Conservation (phyloP, 2,113 vertebrate species). For the Sterna hirundo region DNA sequence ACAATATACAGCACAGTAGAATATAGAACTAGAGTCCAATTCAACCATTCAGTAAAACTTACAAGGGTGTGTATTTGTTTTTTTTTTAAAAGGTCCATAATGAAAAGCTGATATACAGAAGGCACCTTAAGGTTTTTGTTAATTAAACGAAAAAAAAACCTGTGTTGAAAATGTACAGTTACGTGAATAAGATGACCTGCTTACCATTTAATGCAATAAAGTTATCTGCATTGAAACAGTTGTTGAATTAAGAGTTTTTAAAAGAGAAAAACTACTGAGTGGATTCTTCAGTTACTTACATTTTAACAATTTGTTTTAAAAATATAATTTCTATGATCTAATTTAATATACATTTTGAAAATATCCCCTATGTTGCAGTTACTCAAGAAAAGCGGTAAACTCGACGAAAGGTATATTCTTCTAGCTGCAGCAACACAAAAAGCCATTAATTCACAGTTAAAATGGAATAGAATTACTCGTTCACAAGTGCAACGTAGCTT, state of each 20-base stretch:
- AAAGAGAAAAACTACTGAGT: background rate
- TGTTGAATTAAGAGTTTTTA: background rate
- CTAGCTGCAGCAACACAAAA: conserved; percentile 37
- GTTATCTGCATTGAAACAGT: background rate
- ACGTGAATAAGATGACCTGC: background rate
- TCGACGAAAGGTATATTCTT: conserved; percentile 3
- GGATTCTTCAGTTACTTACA: background rate
- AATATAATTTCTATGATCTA: conserved; percentile 34
- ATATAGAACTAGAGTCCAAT: background rate
- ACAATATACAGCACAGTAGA: background rate
- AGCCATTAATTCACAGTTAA: conserved; percentile 52
- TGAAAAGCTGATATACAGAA: conserved; percentile 26
- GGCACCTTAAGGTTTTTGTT: conserved; percentile 26
- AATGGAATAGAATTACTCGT: conserved; percentile 24
- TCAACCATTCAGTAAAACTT: background rate
- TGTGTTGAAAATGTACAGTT: background rate
- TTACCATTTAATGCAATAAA: background rate
- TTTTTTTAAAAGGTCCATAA: background rate
- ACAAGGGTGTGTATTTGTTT: background rate
- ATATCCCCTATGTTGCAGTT: conserved; percentile 43
- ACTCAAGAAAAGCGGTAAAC: conserved; percentile 41
- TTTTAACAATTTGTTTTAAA: conserved; percentile 23
- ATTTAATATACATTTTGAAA: conserved; percentile 48
- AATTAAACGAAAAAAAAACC: background rate
- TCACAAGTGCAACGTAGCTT: conserved; percentile 29